Conservation (phyloP, 2,113 vertebrate genomes). For the Baryphthengus martii region DNA sequence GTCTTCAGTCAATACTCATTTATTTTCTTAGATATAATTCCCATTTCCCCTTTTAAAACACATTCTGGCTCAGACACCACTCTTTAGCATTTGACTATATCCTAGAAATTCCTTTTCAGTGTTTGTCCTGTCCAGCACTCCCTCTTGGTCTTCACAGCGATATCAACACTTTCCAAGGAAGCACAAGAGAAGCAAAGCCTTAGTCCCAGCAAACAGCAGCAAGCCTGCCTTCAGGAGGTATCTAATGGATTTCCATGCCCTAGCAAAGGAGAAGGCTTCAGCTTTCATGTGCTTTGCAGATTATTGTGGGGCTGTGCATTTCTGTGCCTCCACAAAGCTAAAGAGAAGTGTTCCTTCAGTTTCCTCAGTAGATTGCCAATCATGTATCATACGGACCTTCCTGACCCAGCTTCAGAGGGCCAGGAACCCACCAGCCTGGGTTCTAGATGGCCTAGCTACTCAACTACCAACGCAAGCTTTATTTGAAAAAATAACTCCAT, state of each 20-base stretch:
- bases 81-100: neutral
- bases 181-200: neutral
- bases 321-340: neutral
- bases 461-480: neutral
- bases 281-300: neutral
- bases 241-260: neutral
- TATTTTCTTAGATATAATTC: neutral
- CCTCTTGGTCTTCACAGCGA: neutral
- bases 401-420: neutral
- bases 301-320: neutral
- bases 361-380: neutral
- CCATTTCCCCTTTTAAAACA: neutral
- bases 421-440: neutral
- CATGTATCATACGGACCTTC: neutral
- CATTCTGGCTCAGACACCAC: neutral
- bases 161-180: neutral
- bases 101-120: neutral
- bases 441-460: neutral
- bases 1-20: neutral
- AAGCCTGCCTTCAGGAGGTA: neutral
- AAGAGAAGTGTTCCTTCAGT: neutral
- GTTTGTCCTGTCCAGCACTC: neutral
- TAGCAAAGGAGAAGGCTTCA: neutral
- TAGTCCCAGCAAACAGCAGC: neutral
- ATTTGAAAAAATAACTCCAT: neutral